These are phyloP conservation scores for Biston betularia DNA, from an alignment of 2,888 invertebrate species.

Conservation along the genomic window DNA sequence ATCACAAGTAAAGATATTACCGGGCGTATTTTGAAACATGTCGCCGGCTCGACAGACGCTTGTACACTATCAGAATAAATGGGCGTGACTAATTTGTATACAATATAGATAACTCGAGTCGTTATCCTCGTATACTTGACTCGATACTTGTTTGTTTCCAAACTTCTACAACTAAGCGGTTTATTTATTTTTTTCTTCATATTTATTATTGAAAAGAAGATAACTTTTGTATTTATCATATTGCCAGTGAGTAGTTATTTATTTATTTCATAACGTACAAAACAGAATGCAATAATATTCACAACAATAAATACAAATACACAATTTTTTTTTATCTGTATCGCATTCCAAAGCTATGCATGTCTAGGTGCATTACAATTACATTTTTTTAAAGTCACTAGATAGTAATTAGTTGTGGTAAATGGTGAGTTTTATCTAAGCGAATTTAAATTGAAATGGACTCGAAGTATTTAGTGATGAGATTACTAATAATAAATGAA, in stretches of 20 bases:
- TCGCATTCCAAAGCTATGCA: too few species aligned
- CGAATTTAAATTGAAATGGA: not conserved
- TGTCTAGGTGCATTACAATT: too few species aligned
- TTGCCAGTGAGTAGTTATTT: too few species aligned
- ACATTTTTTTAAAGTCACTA: too few species aligned
- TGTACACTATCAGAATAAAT: conserved; percentile 28
- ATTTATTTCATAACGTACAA: too few species aligned
- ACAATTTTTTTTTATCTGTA: too few species aligned
- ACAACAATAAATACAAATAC: too few species aligned
- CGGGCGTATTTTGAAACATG: conserved; percentile 12
- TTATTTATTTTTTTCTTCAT: not conserved
- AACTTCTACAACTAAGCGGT: conserved; percentile 2
- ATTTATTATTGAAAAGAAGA: not conserved
- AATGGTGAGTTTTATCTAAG: not conserved
- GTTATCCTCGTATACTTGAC: conserved; percentile 36
- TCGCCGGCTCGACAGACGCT: conserved; percentile 8
- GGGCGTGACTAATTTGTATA: conserved; percentile 40
- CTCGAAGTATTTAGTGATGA: not conserved
- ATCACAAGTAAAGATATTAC: not conserved
- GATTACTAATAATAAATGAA: not conserved
- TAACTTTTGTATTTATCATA: too few species aligned
- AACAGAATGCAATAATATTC: too few species aligned
- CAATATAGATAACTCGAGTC: conserved; percentile 38
- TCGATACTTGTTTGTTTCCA: conserved; percentile 15
- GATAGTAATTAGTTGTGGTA: too few species aligned